Percentiles rank a stretch among this genome's conserved stretches.
phyloP scores from a whole-genome alignment of 2,888 invertebrate genomes.

The Ormyrus labotus region DNA sequence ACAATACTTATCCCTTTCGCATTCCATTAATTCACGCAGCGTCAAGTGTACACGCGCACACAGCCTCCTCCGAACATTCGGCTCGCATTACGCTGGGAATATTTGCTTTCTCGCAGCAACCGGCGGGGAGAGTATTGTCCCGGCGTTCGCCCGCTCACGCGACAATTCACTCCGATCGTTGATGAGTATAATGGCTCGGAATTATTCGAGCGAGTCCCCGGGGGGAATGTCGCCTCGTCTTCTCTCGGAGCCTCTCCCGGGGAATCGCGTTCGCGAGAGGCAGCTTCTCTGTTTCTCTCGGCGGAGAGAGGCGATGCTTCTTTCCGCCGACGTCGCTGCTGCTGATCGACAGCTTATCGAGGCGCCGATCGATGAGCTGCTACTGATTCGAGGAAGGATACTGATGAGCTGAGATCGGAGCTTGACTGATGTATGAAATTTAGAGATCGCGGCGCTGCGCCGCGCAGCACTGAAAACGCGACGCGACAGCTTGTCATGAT shows the following conservation, averaged over 20 bases:
- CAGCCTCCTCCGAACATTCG: neutral
- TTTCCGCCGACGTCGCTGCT: too few species aligned
- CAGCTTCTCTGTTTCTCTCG: neutral
- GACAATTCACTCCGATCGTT: neutral
- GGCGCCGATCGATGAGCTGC: too few species aligned
- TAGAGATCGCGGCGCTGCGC: too few species aligned
- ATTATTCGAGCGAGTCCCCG: conserved; percentile 26
- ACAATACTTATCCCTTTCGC: neutral
- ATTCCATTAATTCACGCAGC: conserved; percentile 10
- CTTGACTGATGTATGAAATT: too few species aligned
- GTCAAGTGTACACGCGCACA: neutral
- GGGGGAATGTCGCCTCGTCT: neutral
- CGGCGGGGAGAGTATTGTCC: conserved; percentile 1
- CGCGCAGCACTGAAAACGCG: too few species aligned
- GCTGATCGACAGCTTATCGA: too few species aligned
- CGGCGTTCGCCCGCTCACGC: neutral
- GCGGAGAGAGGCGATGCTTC: too few species aligned
- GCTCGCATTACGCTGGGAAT: neutral
- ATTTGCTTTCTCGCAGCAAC: conserved; percentile 2
- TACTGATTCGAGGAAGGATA: too few species aligned
- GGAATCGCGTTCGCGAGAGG: neutral
- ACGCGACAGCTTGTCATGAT: too few species aligned
- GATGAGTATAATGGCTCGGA: conserved; percentile 35
- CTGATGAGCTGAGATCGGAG: too few species aligned
- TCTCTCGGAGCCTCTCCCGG: neutral